Evolutionary conservation across 2,888 invertebrate species (phyloP).

Genomic region (Apodemia hepburni): DNA sequence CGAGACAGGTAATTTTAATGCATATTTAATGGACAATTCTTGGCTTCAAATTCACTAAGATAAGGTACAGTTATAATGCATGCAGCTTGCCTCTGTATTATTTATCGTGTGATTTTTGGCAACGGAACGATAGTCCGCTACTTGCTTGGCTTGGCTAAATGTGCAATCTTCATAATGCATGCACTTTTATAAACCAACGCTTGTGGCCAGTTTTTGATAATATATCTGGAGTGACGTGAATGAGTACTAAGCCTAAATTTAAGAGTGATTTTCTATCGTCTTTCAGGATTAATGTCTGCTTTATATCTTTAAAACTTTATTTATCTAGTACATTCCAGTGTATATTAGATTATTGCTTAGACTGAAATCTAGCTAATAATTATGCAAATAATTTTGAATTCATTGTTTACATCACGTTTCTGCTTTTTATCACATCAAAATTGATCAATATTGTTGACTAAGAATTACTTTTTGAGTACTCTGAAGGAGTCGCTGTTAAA

Average conservation of each 20-base stretch:
- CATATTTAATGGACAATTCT: constrained; percentile 79
- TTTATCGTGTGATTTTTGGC: constrained; percentile 80
- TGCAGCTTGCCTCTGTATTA: constrained; percentile 74
- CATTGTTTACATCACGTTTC: neutral
- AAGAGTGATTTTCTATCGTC: constrained; percentile 6
- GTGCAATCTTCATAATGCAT: constrained; percentile 79
- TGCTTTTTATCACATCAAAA: no score
- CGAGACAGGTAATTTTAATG: constrained; percentile 78
- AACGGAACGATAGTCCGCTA: constrained; percentile 58
- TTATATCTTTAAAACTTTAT: neutral
- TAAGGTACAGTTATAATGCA: constrained; percentile 77
- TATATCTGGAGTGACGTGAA: constrained; percentile 39
- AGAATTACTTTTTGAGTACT: no score
- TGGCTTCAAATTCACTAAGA: constrained; percentile 79
- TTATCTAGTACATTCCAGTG: neutral
- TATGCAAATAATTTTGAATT: neutral
- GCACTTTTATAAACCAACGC: constrained; percentile 65
- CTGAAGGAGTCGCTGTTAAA: no score
- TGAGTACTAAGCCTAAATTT: constrained; percentile 25
- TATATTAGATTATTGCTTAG: neutral
- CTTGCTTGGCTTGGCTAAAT: constrained; percentile 73
- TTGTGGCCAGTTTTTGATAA: constrained; percentile 45
- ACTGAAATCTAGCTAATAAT: neutral
- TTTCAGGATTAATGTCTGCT: neutral
- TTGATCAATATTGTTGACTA: no score